A percentile compares a stretch with the other conserved stretches of the same genome.
phyloP scores from a whole-genome alignment of 1,140 invertebrate genomes.

The Calliopsis andreniformis region DNA sequence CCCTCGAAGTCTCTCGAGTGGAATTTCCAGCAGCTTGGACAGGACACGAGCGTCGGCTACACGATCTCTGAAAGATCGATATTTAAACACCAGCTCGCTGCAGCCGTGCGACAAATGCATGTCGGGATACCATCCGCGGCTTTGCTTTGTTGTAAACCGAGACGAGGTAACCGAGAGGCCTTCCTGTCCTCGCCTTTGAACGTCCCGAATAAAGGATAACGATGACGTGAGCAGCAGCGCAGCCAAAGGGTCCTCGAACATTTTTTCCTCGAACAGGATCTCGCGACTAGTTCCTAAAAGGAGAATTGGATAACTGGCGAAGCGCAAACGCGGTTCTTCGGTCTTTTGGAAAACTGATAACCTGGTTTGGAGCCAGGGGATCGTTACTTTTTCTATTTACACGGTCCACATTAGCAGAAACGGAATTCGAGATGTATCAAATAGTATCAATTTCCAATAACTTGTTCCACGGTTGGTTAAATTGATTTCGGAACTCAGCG shows the following conservation, averaged over 20 bases:
- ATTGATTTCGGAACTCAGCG: too few species aligned
- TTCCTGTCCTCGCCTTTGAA: neutral
- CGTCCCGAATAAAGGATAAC: neutral
- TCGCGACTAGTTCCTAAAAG: neutral
- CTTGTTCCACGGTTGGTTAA: too few species aligned
- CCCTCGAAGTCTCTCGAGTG: too few species aligned
- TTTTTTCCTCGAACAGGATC: neutral
- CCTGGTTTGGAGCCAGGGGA: too few species aligned
- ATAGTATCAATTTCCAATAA: too few species aligned
- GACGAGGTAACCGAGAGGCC: neutral
- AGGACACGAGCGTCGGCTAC: neutral
- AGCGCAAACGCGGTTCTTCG: too few species aligned
- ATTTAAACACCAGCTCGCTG: neutral
- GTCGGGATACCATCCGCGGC: neutral
- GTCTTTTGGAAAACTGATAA: too few species aligned
- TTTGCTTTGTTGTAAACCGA: neutral
- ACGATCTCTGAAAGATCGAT: neutral
- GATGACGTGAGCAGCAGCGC: conserved; percentile 16
- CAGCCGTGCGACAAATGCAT: neutral
- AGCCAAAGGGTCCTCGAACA: neutral
- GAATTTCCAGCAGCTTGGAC: neutral
- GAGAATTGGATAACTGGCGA: neutral
- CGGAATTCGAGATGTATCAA: too few species aligned
- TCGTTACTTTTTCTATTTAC: too few species aligned
- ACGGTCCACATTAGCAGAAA: too few species aligned